Evolutionary conservation across 2,888 invertebrate genomes (phyloP), one percentile per base, ranked within the genome.

Genomic region (Yponomeuta sedellus): DNA sequence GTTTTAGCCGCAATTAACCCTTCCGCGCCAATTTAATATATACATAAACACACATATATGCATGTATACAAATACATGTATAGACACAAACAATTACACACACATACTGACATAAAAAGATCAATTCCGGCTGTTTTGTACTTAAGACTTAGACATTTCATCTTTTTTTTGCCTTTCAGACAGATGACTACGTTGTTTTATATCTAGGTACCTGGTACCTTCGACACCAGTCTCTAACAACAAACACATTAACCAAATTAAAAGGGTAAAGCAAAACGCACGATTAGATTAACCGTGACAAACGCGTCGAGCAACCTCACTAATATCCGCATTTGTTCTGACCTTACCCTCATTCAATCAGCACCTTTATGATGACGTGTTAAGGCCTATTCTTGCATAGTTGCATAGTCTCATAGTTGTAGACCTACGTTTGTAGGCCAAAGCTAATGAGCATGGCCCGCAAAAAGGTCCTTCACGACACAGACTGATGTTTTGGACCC

Each of bases 391-490:
- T 64, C n/a, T n/a, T n/a, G n/a, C n/a, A n/a, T n/a, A n/a, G n/a
- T n/a, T n/a, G n/a, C n/a, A n/a, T n/a, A n/a, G n/a, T n/a, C n/a
- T n/a, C 44, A 40, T 44, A 12, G 28, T 64, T 20, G 16, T 3
- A 19, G 22, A 16, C 28, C 52, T n/a, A 58, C 34, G 39, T 57
- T 52, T 52, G 0, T 8, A 25, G 57, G 25, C n/a, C 20, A 64
- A 68, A 63, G 74, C 73, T 78, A 77, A 77, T 78, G 75, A 63
- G 28, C 25, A 10, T 73, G 73, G 72, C 71, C 76, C 78, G 70
- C 83, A 85, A 85, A 84, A 84, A 85, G 79, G 73, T 70, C 72
- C 70, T 70, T 70, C 68, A 71, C 77, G 82, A 81, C 80, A 70
- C 70, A 71, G 77, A 79, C 77, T 77, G 78, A 81, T 80, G 79